Percentiles rank a stretch among this genome's conserved stretches.
Evolutionary conservation across 2,888 invertebrate species (phyloP).

Genomic region (Suillia variegata): DNA sequence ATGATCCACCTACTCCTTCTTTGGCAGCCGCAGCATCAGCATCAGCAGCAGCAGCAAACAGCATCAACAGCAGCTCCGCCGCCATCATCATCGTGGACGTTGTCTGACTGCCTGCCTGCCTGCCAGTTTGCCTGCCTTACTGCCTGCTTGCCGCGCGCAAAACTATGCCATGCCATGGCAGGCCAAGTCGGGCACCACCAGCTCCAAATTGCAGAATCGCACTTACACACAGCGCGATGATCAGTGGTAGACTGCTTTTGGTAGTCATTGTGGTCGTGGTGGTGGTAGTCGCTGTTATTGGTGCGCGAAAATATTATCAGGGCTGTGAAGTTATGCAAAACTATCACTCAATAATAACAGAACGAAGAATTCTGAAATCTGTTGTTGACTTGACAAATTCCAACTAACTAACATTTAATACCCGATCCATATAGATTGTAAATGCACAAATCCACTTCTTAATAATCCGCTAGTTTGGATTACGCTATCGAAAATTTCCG

Average conservation of each 20-base stretch:
- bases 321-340: background rate
- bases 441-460: too few species aligned
- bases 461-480: too few species aligned
- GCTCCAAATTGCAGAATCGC: conserved; percentile 47
- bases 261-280: conserved; percentile 8
- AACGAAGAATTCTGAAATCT: background rate
- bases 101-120: conserved; percentile 26
- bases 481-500: too few species aligned
- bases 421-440: too few species aligned
- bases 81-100: conserved; percentile 40
- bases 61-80: conserved; percentile 36
- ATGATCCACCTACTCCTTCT: conserved; percentile 60
- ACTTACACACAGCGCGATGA: conserved; percentile 12
- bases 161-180: conserved; percentile 44
- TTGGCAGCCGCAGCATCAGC: conserved; percentile 41
- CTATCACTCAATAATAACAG: background rate
- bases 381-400: too few species aligned
- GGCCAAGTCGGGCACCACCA: conserved; percentile 29
- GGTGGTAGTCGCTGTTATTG: conserved; percentile 11
- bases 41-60: conserved; percentile 33
- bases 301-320: conserved; percentile 11
- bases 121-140: conserved; percentile 33
- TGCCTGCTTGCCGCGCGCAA: conserved; percentile 22
- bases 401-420: too few species aligned
- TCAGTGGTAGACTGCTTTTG: background rate